These are phyloP conservation scores for Epinotia nisella DNA, from an alignment of 2,888 invertebrate genomes.

Conservation along the genomic window DNA sequence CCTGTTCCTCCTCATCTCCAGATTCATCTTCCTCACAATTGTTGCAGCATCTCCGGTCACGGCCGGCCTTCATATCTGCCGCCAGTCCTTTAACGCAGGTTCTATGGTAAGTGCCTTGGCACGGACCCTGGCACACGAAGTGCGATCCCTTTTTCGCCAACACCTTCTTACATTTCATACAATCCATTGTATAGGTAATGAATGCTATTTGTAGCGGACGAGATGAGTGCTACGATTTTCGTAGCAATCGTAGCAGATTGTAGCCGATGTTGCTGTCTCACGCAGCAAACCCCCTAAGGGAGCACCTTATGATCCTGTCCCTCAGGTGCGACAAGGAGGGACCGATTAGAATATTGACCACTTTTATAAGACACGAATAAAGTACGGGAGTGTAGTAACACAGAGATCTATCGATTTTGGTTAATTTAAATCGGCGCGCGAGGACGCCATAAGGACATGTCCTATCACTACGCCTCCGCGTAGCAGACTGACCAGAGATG, in stretches of 20 bases:
- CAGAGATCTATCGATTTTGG: too few species aligned
- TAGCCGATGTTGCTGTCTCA: not conserved
- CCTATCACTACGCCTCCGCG: too few species aligned
- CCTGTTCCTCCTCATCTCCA: not conserved
- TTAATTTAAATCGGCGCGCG: too few species aligned
- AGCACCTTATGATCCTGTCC: conserved; percentile 5
- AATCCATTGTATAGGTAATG: conserved; percentile 6
- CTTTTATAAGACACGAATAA: too few species aligned
- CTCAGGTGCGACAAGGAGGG: conserved; percentile 1
- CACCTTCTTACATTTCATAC: conserved; percentile 15
- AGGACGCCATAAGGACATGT: too few species aligned
- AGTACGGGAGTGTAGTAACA: too few species aligned
- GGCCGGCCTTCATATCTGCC: too few species aligned
- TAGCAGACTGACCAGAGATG: too few species aligned
- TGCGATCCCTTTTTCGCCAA: conserved; percentile 9
- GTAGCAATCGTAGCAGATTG: not conserved
- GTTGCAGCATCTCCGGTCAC: conserved; percentile 1
- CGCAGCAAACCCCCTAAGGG: not conserved
- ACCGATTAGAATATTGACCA: not conserved
- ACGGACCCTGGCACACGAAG: conserved; percentile 10
- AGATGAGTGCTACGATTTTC: conserved; percentile 16
- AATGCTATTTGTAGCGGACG: not conserved
- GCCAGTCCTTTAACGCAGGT: conserved; percentile 5
- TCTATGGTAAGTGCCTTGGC: conserved; percentile 17
- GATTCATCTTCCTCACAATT: conserved; percentile 11